Percentiles rank a stretch among this genome's conserved stretches.
phyloP scores from a whole-genome alignment of 2,888 invertebrate genomes.

The Crioceris asparagi region DNA sequence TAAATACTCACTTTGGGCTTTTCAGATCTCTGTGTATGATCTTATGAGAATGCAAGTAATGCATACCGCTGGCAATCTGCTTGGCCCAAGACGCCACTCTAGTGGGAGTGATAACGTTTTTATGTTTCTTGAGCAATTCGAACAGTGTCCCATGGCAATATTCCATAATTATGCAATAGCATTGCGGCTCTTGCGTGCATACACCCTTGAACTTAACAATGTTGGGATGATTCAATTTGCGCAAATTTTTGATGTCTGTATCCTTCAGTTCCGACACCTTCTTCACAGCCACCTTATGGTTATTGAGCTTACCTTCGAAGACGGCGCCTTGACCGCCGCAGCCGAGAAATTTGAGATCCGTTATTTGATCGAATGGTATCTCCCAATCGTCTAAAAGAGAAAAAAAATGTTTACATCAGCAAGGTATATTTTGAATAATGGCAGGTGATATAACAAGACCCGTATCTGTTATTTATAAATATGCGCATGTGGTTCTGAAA shows the following conservation, averaged over 20 bases:
- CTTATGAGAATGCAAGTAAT: constrained; percentile 89
- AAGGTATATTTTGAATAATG: neutral
- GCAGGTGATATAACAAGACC: constrained; percentile 4
- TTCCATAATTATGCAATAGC: constrained; percentile 96
- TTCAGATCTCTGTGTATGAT: constrained; percentile 98
- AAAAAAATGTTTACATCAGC: constrained; percentile 6
- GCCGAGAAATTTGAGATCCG: constrained; percentile 81
- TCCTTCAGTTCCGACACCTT: constrained; percentile 87
- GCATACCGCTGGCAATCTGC: constrained; percentile 94
- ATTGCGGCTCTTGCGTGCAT: constrained; percentile 75
- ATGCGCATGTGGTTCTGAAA: neutral
- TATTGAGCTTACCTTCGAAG: constrained; percentile 73
- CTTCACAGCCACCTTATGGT: constrained; percentile 89
- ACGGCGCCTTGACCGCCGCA: constrained; percentile 96
- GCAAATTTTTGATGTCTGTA: constrained; percentile 83
- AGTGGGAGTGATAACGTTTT: constrained; percentile 73
- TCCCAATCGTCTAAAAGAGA: constrained; percentile 75
- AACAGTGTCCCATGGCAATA: constrained; percentile 94
- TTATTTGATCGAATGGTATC: constrained; percentile 84
- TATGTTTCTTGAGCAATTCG: constrained; percentile 74
- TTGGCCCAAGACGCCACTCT: constrained; percentile 87
- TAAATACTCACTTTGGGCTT: constrained; percentile 95
- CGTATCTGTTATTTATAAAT: neutral
- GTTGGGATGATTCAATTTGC: constrained; percentile 91
- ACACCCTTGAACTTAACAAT: constrained; percentile 88